A percentile compares a stretch with the other conserved stretches of the same genome.
Conservation (phyloP, 2,113 vertebrate genomes). For the Petromus typicus region DNA sequence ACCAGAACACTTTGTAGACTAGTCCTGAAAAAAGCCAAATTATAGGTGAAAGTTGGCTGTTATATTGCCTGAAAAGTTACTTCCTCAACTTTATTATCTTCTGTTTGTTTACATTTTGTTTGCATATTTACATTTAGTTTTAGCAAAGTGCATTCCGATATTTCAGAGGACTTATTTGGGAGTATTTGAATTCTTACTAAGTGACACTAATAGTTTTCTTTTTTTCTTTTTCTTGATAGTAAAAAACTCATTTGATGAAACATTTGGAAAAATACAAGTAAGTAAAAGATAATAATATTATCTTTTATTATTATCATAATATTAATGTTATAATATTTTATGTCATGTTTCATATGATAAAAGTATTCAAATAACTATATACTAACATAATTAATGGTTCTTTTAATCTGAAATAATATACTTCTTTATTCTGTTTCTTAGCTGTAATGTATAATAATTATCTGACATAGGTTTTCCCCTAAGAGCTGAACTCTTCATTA, state of each 20-base stretch:
- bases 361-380: slow-evolving; percentile 45
- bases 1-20: not conserved
- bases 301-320: no score
- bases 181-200: slow-evolving; percentile 60
- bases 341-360: slow-evolving; percentile 61
- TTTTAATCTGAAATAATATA: slow-evolving; percentile 19
- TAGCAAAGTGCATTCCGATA: slow-evolving; percentile 36
- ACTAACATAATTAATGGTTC: slow-evolving; percentile 6
- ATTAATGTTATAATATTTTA: no score
- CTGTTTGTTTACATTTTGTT: slow-evolving; percentile 63
- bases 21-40: slow-evolving; percentile 32
- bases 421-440: slow-evolving; percentile 60
- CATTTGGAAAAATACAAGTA: slow-evolving; percentile 85
- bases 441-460: not conserved
- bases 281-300: slow-evolving; percentile 81
- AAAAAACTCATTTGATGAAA: slow-evolving; percentile 83
- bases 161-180: slow-evolving; percentile 56
- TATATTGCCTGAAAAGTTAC: slow-evolving; percentile 39
- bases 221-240: slow-evolving; percentile 83
- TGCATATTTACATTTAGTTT: slow-evolving; percentile 57
- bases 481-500: slow-evolving; percentile 8
- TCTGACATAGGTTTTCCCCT: not conserved
- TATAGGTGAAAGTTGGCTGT: slow-evolving; percentile 37
- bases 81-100: slow-evolving; percentile 18
- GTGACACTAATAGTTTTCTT: slow-evolving; percentile 71